phyloP scores from a whole-genome alignment of 2,797 vertebrate genomes.

The Antennarius maculatus region DNA sequence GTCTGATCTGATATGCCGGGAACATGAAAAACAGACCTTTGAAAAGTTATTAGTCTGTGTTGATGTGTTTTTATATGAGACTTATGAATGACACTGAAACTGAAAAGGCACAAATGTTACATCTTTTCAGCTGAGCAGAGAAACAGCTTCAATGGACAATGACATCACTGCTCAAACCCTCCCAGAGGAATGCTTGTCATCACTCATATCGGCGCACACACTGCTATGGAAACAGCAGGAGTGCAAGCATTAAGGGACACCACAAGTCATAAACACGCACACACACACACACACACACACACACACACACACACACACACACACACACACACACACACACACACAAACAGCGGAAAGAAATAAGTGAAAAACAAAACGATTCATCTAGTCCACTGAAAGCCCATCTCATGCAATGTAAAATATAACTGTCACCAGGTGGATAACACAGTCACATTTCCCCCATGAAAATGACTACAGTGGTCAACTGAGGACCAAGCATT shows the following conservation, averaged over 20 bases:
- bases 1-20: background rate
- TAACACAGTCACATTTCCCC: conserved; percentile 32
- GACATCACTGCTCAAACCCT: conserved; percentile 74
- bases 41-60: conserved; percentile 7
- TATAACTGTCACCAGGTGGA: conserved; percentile 41
- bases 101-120: conserved; percentile 38
- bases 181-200: conserved; percentile 69
- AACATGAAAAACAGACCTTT: conserved; percentile 9
- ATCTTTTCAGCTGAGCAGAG: conserved; percentile 53
- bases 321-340: background rate
- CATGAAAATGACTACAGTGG: conserved; percentile 39
- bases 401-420: conserved; percentile 61
- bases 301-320: conserved; percentile 7
- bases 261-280: conserved; percentile 4
- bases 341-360: conserved; percentile 26
- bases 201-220: conserved; percentile 58
- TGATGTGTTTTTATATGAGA: background rate
- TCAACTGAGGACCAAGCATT: conserved; percentile 48
- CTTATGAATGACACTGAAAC: conserved; percentile 12
- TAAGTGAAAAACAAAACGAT: conserved; percentile 53
- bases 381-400: conserved; percentile 45
- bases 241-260: conserved; percentile 53
- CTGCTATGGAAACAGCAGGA: conserved; percentile 73
- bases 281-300: conserved; percentile 2
- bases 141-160: conserved; percentile 59